These are phyloP conservation scores for Pantherophis alleghaniensis DNA, from an alignment of 2,797 vertebrate species.

Conservation along the genomic window DNA sequence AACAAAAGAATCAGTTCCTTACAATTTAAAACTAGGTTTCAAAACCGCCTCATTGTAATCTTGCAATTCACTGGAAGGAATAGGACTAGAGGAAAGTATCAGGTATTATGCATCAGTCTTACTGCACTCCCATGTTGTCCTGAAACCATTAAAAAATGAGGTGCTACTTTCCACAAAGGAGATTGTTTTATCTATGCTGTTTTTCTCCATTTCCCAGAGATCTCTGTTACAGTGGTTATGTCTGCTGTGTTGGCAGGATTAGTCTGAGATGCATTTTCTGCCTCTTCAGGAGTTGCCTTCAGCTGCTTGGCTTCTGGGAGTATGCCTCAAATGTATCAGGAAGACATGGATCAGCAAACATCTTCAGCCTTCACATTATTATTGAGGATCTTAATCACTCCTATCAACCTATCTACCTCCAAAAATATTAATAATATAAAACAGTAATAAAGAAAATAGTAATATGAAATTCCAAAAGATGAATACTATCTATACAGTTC, in stretches of 20 bases:
- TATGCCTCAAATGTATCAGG: too few relatives aligned
- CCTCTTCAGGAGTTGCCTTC: too few relatives aligned
- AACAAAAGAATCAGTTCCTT: not conserved
- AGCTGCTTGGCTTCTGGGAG: too few relatives aligned
- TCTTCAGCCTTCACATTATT: too few relatives aligned
- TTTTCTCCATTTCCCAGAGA: not conserved
- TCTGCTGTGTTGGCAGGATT: too few relatives aligned
- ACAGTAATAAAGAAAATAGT: conserved; percentile 20
- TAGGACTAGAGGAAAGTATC: not conserved
- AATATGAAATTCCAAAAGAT: not conserved
- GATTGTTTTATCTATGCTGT: not conserved
- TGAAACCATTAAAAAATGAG: not conserved
- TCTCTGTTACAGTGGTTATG: too few relatives aligned
- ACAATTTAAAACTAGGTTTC: not conserved
- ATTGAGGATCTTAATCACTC: too few relatives aligned
- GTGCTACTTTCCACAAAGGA: not conserved
- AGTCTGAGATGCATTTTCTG: too few relatives aligned
- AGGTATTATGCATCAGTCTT: not conserved
- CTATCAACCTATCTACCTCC: too few relatives aligned
- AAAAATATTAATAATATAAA: not conserved
- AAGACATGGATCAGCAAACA: too few relatives aligned
- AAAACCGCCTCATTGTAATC: not conserved
- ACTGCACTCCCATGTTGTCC: not conserved
- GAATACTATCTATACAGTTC: conserved; percentile 25
- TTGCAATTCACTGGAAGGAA: not conserved